A percentile compares a stretch with the other conserved stretches of the same genome.
Evolutionary conservation across 2,113 vertebrate species (phyloP).

Genomic region (Mohoua ochrocephala): DNA sequence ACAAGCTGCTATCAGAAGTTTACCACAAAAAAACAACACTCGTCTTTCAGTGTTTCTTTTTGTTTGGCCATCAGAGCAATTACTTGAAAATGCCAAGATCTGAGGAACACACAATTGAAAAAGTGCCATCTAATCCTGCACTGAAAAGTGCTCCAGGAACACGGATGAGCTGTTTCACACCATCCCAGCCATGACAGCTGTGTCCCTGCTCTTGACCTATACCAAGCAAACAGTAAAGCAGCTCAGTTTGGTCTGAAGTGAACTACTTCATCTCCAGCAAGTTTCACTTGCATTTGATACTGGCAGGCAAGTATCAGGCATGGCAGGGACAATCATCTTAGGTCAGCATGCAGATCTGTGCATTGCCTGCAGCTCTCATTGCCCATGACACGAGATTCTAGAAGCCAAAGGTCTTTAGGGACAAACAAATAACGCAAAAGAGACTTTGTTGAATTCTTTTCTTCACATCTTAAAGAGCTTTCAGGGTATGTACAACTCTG

Average conservation of each 20-base stretch:
- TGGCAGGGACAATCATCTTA: neutral
- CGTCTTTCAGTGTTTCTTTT: accelerated
- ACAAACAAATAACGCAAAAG: neutral
- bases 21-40: neutral
- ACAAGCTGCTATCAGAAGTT: neutral
- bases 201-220: neutral
- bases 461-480: neutral
- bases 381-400: neutral
- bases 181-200: neutral
- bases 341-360: neutral
- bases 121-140: neutral
- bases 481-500: neutral
- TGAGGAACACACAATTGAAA: neutral
- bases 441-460: neutral
- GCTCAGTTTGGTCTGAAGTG: neutral
- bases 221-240: neutral
- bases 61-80: neutral
- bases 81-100: neutral
- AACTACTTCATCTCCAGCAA: neutral
- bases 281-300: neutral
- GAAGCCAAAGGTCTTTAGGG: neutral
- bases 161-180: neutral
- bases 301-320: neutral
- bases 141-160: neutral
- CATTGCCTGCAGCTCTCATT: neutral